Percentiles rank a stretch among this genome's conserved stretches.
Conservation (phyloP, 2,888 invertebrate genomes). For the Sesia apiformis region DNA sequence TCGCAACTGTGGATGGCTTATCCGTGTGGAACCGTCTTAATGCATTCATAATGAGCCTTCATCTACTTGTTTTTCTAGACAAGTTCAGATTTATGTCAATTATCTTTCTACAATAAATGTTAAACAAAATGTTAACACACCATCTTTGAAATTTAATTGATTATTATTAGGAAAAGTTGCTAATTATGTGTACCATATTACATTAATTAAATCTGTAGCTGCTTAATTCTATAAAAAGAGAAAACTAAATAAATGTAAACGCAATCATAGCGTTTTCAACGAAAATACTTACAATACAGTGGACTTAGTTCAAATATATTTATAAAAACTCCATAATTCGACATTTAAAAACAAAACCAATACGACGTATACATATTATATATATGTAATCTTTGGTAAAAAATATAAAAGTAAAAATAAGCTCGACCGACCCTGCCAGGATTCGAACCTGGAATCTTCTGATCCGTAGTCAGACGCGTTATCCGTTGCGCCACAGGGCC, state of each 20-base stretch:
- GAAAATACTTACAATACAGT: no score
- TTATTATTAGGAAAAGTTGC: neutral
- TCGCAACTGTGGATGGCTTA: neutral
- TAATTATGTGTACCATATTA: no score
- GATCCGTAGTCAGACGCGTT: slow-evolving; percentile 80
- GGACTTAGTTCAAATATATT: no score
- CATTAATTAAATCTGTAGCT: no score
- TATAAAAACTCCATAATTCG: no score
- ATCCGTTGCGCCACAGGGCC: slow-evolving; percentile 61
- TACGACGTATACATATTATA: neutral
- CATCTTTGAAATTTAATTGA: neutral
- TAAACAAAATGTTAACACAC: no score
- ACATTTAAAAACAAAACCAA: no score
- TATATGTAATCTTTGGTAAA: neutral
- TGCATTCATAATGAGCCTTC: slow-evolving; percentile 2
- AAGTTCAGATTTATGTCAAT: no score
- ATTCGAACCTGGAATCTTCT: slow-evolving; percentile 80
- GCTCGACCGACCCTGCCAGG: slow-evolving; percentile 73
- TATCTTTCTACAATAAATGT: no score
- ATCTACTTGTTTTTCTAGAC: neutral
- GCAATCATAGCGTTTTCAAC: no score
- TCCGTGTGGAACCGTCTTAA: neutral
- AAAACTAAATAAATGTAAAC: no score
- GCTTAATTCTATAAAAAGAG: no score
- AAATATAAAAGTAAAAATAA: slow-evolving; percentile 3